A percentile compares a stretch with the other conserved stretches of the same genome.
Evolutionary conservation across 2,113 vertebrate species (phyloP).

Genomic region (Entelurus aequoreus): DNA sequence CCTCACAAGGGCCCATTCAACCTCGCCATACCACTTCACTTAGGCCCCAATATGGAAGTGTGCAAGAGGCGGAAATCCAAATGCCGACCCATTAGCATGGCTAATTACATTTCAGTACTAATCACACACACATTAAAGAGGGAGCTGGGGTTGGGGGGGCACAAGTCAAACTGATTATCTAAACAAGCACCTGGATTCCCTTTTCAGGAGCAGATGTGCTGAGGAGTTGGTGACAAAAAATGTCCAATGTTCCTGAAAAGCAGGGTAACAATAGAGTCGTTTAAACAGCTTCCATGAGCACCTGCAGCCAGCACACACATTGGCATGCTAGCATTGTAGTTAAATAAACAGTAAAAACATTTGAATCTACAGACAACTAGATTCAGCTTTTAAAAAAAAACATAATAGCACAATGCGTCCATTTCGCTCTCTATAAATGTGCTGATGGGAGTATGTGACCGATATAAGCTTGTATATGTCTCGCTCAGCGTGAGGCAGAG

Average conservation of each 20-base stretch:
- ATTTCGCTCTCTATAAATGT: slow-evolving; percentile 19
- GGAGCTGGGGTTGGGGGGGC: slow-evolving; percentile 32
- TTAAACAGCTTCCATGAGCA: slow-evolving; percentile 39
- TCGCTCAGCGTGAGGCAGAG: slow-evolving; percentile 25
- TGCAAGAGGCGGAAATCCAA: slow-evolving; percentile 63
- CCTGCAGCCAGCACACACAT: slow-evolving; percentile 41
- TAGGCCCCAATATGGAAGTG: slow-evolving; percentile 47
- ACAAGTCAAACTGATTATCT: slow-evolving; percentile 74
- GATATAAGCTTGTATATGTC: slow-evolving; percentile 16
- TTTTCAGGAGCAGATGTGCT: slow-evolving; percentile 46
- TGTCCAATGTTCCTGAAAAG: slow-evolving; percentile 51
- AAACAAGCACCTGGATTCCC: slow-evolving; percentile 53
- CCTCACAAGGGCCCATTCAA: slow-evolving; percentile 53
- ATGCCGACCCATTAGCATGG: slow-evolving; percentile 68
- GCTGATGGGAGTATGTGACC: slow-evolving; percentile 4
- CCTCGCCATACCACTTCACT: slow-evolving; percentile 51
- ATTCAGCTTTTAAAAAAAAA: slow-evolving; percentile 46
- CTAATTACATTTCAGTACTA: slow-evolving; percentile 73
- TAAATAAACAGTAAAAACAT: neutral
- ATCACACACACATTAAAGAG: slow-evolving; percentile 65
- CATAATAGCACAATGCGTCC: slow-evolving; percentile 4
- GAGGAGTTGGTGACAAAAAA: slow-evolving; percentile 41
- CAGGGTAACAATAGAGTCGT: slow-evolving; percentile 50
- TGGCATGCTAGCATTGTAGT: neutral
- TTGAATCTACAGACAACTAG: slow-evolving; percentile 35